Percentiles rank a stretch among this genome's conserved stretches.
These are phyloP conservation scores for Pelecanus crispus DNA, from an alignment of 2,113 vertebrate genomes.

Conservation along the genomic window DNA sequence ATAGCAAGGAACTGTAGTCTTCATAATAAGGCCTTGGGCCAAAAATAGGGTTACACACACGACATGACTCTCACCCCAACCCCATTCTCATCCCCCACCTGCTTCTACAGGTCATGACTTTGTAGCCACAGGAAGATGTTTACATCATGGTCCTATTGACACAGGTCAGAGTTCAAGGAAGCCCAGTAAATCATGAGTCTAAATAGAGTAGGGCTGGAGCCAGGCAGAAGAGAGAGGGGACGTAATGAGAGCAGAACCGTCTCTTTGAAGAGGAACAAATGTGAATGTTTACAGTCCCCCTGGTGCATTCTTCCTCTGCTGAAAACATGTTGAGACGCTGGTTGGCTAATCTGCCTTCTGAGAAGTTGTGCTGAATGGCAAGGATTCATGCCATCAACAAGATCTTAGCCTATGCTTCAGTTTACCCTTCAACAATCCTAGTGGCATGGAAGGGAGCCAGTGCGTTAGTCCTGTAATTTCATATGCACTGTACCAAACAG, in stretches of 20 bases:
- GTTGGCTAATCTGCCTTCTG: constrained; percentile 28
- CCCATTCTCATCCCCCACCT: constrained; percentile 28
- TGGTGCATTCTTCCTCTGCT: neutral
- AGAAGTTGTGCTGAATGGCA: neutral
- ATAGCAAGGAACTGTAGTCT: neutral
- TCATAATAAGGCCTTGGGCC: neutral
- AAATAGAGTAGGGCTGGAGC: constrained; percentile 21
- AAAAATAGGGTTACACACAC: neutral
- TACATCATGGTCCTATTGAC: constrained; percentile 19
- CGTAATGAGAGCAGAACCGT: constrained; percentile 27
- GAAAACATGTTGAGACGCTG: constrained; percentile 17
- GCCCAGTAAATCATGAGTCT: constrained; percentile 56
- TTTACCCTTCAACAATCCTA: neutral
- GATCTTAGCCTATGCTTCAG: neutral
- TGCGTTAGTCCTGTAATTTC: neutral
- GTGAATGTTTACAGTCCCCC: constrained; percentile 37
- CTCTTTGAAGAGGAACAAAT: constrained; percentile 59
- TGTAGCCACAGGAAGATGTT: constrained; percentile 36
- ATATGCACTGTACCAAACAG: neutral
- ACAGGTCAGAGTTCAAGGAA: constrained; percentile 61
- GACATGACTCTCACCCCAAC: neutral
- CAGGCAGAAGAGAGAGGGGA: neutral
- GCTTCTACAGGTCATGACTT: constrained; percentile 39
- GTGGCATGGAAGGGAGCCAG: neutral
- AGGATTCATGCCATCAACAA: neutral